Percentiles rank a stretch among this genome's conserved stretches.
Conservation (phyloP, 2,888 invertebrate genomes). For the Ernsta delagoae region DNA sequence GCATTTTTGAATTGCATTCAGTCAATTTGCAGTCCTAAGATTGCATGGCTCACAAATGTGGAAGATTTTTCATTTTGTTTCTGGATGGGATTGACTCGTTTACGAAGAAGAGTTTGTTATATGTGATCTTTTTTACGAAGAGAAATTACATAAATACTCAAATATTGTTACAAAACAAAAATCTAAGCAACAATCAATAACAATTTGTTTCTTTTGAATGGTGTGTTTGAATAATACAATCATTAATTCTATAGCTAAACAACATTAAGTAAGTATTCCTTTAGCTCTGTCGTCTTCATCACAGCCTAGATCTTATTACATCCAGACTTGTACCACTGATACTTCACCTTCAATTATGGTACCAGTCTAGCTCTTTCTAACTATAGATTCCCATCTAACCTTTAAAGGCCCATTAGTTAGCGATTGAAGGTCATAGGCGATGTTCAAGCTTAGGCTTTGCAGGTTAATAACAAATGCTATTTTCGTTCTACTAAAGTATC, state of each 20-base stretch:
- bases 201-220: too few relatives aligned
- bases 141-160: too few relatives aligned
- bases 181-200: too few relatives aligned
- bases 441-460: constrained; percentile 5
- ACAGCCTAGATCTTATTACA: constrained; percentile 32
- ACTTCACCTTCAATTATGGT: constrained; percentile 35
- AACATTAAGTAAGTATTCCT: neutral
- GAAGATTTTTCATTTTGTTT: constrained; percentile 33
- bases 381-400: constrained; percentile 34
- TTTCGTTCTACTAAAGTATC: neutral
- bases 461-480: constrained; percentile 27
- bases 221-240: too few relatives aligned
- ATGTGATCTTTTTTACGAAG: too few relatives aligned
- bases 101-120: neutral
- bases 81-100: constrained; percentile 26
- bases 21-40: constrained; percentile 72
- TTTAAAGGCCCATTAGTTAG: constrained; percentile 35
- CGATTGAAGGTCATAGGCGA: constrained; percentile 32
- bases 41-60: constrained; percentile 55
- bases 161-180: too few relatives aligned
- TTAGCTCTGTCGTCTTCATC: constrained; percentile 19
- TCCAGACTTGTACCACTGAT: too few relatives aligned
- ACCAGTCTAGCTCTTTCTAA: constrained; percentile 27
- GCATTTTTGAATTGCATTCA: constrained; percentile 77
- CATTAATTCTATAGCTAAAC: too few relatives aligned